Evolutionary conservation across 23 tunicate genomes (phyloP).

Genomic region (Oikopleura dioica): DNA sequence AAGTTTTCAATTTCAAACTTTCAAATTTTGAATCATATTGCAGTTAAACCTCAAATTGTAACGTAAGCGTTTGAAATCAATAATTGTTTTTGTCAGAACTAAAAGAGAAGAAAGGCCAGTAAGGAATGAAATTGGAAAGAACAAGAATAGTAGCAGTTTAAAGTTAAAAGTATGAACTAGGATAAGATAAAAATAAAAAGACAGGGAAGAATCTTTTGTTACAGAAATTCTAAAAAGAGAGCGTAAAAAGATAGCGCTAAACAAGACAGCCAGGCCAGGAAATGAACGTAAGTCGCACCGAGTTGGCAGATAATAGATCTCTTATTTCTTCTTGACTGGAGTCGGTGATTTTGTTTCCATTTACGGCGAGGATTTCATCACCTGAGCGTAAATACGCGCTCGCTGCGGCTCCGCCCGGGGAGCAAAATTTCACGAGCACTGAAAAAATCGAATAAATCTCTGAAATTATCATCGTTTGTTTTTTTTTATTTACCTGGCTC

Average conservation of each 20-base stretch:
- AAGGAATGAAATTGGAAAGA: too few relatives aligned
- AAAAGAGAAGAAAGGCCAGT: too few relatives aligned
- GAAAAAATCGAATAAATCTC: neutral
- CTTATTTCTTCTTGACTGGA: neutral
- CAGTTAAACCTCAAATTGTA: too few relatives aligned
- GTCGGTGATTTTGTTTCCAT: neutral
- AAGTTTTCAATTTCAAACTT: too few relatives aligned
- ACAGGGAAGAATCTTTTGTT: too few relatives aligned
- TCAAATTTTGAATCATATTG: too few relatives aligned
- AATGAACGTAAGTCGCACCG: neutral
- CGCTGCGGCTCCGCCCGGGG: neutral
- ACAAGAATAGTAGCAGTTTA: too few relatives aligned
- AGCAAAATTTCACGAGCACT: neutral
- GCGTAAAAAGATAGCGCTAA: neutral
- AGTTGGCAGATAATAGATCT: neutral
- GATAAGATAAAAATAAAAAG: too few relatives aligned
- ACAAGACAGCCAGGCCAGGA: neutral
- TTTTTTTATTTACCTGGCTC: slow-evolving; percentile 3
- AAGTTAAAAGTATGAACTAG: too few relatives aligned
- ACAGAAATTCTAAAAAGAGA: too few relatives aligned
- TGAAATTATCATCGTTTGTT: neutral
- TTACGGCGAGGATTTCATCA: neutral
- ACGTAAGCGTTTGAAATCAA: too few relatives aligned
- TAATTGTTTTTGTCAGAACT: too few relatives aligned
- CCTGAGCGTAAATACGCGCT: neutral